Conservation (phyloP, 1,140 invertebrate genomes). For the Drosophila pandora region DNA sequence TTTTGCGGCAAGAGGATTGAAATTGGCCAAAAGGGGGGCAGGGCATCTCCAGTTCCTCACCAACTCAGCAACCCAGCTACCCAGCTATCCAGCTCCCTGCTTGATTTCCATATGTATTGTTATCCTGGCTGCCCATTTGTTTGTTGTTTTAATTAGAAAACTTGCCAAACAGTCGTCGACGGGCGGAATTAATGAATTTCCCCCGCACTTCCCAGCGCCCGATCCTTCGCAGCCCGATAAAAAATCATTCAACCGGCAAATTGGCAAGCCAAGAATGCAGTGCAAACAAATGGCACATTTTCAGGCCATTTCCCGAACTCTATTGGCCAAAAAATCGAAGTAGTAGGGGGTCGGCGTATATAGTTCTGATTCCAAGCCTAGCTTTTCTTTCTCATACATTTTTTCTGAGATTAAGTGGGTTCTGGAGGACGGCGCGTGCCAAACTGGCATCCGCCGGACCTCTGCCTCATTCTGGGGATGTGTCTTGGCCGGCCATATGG, state of each 20-base stretch:
- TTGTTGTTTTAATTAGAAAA: constrained; percentile 82
- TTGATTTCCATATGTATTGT: constrained; percentile 78
- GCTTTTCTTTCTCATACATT: constrained; percentile 10
- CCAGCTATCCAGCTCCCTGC: background rate
- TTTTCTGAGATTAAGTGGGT: constrained; percentile 46
- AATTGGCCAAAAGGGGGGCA: background rate
- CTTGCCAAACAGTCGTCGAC: constrained; percentile 64
- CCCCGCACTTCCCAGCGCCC: background rate
- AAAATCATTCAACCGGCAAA: constrained; percentile 70
- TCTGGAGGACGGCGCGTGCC: constrained; percentile 58
- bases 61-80: background rate
- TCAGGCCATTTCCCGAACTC: background rate
- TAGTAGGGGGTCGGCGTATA: too few relatives aligned
- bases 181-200: constrained; percentile 77
- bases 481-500: constrained; percentile 33
- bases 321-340: background rate
- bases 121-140: constrained; percentile 66
- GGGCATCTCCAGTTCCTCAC: too few relatives aligned
- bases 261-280: constrained; percentile 55
- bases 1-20: background rate
- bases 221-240: constrained; percentile 49
- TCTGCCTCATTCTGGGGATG: background rate
- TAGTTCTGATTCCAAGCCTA: too few relatives aligned
- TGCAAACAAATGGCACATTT: background rate
- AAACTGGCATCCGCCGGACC: constrained; percentile 11